phyloP scores from a whole-genome alignment of 1,140 invertebrate genomes.

The Hormaphis cornu region DNA sequence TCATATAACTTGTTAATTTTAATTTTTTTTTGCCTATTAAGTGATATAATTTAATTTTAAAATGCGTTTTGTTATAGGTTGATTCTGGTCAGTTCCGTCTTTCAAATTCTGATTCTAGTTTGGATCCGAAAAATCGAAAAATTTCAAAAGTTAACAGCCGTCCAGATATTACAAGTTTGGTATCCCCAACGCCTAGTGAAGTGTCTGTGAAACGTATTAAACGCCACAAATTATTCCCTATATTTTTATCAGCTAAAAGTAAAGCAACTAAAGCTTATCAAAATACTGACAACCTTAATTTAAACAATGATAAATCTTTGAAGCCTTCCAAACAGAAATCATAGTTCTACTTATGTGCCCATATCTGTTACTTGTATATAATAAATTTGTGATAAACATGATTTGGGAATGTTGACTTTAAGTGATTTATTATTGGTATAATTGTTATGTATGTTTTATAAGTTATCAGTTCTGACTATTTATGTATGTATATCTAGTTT shows the following conservation, averaged over 20 bases:
- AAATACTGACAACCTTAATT: neutral
- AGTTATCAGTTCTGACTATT: neutral
- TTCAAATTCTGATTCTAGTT: slow-evolving; percentile 24
- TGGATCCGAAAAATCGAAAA: slow-evolving; percentile 19
- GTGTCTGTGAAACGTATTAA: slow-evolving; percentile 14
- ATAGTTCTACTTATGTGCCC: neutral
- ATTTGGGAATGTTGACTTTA: slow-evolving; percentile 7
- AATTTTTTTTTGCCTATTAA: no score
- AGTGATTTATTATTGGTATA: slow-evolving; percentile 18
- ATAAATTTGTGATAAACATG: slow-evolving; percentile 22
- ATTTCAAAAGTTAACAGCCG: slow-evolving; percentile 11
- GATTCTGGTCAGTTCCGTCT: neutral
- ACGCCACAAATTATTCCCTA: slow-evolving; percentile 24
- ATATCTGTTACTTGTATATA: slow-evolving; percentile 17
- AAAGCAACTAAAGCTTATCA: neutral
- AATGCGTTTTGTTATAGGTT: neutral
- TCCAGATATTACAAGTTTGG: neutral
- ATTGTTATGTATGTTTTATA: slow-evolving; percentile 3
- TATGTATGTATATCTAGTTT: slow-evolving; percentile 10
- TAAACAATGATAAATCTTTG: neutral
- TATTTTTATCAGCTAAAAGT: slow-evolving; percentile 30
- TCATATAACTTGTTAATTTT: no score
- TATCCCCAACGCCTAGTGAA: slow-evolving; percentile 6
- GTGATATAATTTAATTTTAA: neutral
- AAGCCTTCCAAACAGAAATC: slow-evolving; percentile 11